phyloP scores from a whole-genome alignment of 1,140 invertebrate species.

The Dendrolimus kikuchii region DNA sequence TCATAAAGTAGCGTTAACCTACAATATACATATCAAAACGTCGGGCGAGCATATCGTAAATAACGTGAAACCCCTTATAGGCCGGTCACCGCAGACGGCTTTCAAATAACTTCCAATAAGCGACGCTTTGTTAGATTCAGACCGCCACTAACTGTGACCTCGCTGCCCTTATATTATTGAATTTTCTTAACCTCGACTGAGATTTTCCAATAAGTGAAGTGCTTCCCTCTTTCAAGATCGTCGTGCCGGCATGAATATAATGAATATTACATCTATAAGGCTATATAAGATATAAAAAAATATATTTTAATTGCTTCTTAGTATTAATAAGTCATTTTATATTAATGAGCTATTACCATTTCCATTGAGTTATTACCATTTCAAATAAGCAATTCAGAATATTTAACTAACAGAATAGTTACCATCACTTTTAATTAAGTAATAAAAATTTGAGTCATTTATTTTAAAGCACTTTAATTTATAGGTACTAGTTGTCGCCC shows the following conservation, averaged over 20 bases:
- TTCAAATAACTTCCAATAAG: conserved; percentile 34
- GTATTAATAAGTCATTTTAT: too few species aligned
- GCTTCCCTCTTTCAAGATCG: conserved; percentile 15
- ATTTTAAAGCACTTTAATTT: too few species aligned
- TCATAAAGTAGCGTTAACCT: too few species aligned
- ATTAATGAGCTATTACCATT: too few species aligned
- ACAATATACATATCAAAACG: conserved; percentile 8
- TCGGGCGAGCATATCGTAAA: conserved; percentile 12
- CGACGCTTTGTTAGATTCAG: conserved; percentile 20
- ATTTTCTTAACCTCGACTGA: conserved; percentile 27
- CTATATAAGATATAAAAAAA: too few species aligned
- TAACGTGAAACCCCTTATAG: conserved; percentile 20
- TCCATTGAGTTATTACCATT: too few species aligned
- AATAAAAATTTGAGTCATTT: too few species aligned
- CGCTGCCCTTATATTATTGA: conserved; percentile 24
- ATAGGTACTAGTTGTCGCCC: too few species aligned
- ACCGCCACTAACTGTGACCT: conserved; percentile 15
- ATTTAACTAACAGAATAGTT: too few species aligned
- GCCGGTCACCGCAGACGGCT: conserved; percentile 21
- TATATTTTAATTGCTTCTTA: too few species aligned
- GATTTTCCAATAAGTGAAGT: conserved; percentile 35
- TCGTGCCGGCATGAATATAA: neutral
- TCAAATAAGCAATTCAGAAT: too few species aligned
- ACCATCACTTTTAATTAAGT: too few species aligned
- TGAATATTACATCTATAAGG: neutral